phyloP scores from a whole-genome alignment of 2,797 vertebrate genomes.

The Neopelma chrysocephalum region DNA sequence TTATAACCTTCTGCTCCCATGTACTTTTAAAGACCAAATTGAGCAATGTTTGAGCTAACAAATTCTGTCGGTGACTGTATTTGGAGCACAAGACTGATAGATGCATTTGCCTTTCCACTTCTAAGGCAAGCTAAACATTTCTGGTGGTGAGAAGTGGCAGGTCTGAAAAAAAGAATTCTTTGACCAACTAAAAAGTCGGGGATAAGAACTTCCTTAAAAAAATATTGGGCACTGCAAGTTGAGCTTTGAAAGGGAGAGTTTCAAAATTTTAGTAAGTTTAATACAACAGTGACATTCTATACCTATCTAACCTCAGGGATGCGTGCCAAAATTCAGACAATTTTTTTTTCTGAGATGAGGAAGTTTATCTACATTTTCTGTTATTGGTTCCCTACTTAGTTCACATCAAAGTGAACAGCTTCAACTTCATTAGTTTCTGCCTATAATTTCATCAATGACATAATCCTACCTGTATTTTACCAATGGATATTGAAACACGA shows the following conservation, averaged over 20 bases:
- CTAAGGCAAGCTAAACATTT: neutral
- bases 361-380: neutral
- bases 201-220: neutral
- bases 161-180: neutral
- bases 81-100: conserved; percentile 6
- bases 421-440: neutral
- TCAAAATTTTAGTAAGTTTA: neutral
- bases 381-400: neutral
- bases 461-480: neutral
- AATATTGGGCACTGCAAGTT: neutral
- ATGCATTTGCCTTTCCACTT: neutral
- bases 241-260: neutral
- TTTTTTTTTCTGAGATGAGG: neutral
- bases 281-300: neutral
- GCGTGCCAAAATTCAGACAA: neutral
- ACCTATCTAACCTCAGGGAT: neutral
- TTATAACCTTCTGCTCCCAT: neutral
- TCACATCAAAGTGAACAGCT: neutral
- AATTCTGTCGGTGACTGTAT: neutral
- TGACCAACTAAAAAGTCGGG: neutral
- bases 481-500: neutral
- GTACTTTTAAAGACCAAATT: neutral
- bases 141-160: neutral
- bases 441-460: neutral
- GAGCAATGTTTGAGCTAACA: conserved; percentile 13